Conservation (phyloP, 64 coral and sea anemone species). For the Pachyseris speciosa region DNA sequence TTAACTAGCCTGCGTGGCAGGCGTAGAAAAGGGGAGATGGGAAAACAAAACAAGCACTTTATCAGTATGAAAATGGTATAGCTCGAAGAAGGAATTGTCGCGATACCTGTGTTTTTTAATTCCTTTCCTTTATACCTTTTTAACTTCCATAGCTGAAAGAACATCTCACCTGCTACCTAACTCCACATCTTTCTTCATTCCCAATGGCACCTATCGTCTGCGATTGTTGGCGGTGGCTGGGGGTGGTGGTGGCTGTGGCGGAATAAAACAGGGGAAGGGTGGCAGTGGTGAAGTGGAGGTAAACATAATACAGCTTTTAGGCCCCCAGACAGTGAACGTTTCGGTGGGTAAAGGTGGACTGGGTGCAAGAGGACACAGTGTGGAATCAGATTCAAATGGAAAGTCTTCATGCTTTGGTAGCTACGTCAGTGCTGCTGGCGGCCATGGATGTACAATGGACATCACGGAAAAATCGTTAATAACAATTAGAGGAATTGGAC, state of each 20-base stretch:
- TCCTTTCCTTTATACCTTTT: not conserved
- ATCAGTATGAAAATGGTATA: too few relatives aligned
- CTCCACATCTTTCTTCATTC: not conserved
- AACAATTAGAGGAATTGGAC: not conserved
- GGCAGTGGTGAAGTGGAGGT: not conserved
- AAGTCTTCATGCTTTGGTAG: not conserved
- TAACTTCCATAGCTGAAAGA: not conserved
- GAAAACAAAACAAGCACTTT: too few relatives aligned
- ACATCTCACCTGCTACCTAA: not conserved
- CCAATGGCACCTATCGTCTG: not conserved
- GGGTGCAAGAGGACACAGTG: not conserved
- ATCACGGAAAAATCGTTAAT: not conserved
- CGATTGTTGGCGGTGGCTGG: constrained; percentile 31
- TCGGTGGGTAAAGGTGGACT: constrained; percentile 35
- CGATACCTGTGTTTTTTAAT: too few relatives aligned
- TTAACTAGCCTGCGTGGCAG: too few relatives aligned
- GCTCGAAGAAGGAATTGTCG: too few relatives aligned
- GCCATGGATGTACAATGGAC: not conserved
- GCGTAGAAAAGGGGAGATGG: too few relatives aligned
- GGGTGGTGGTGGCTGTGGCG: constrained; percentile 16
- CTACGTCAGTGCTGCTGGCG: not conserved
- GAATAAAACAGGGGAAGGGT: not conserved
- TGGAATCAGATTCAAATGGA: not conserved
- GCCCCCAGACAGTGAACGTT: not conserved
- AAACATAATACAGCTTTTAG: not conserved